phyloP scores from a whole-genome alignment of 1,140 invertebrate species.

The Ceratosolen fusciceps region DNA sequence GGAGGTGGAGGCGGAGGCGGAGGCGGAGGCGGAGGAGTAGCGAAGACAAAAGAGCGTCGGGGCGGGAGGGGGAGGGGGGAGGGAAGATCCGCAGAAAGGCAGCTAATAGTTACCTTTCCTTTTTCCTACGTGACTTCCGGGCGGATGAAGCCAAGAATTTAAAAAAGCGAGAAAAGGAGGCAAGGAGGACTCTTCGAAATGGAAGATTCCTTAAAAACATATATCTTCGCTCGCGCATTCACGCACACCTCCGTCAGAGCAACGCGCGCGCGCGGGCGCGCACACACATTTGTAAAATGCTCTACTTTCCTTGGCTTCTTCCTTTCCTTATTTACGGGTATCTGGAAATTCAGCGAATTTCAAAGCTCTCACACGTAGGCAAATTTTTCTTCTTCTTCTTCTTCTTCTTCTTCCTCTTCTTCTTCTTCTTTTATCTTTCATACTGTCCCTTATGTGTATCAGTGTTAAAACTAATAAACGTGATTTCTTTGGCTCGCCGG shows the following conservation, averaged over 20 bases:
- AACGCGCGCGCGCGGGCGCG: background rate
- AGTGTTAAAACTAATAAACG: background rate
- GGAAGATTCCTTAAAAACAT: constrained; percentile 1
- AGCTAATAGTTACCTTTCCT: constrained; percentile 19
- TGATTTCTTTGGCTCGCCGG: background rate
- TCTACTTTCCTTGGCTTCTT: background rate
- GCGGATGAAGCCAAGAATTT: constrained; percentile 19
- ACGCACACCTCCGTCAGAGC: background rate
- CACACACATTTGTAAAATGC: background rate
- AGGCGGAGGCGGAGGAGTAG: background rate
- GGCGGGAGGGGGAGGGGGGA: background rate
- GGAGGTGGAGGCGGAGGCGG: background rate
- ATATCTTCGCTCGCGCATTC: background rate
- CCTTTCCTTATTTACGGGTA: background rate
- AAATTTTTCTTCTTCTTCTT: too few relatives aligned
- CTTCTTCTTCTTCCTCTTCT: too few relatives aligned
- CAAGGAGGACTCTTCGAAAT: constrained; percentile 1
- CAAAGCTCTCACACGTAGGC: background rate
- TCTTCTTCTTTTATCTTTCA: background rate
- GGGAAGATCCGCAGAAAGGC: background rate
- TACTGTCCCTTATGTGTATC: background rate
- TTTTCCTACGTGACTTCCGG: constrained; percentile 40
- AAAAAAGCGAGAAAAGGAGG: background rate
- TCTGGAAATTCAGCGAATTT: background rate
- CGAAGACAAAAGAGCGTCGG: background rate